Base-by-base conservation (phyloP, 2,113 vertebrate species). In the Megaceryle maxima region DNA sequence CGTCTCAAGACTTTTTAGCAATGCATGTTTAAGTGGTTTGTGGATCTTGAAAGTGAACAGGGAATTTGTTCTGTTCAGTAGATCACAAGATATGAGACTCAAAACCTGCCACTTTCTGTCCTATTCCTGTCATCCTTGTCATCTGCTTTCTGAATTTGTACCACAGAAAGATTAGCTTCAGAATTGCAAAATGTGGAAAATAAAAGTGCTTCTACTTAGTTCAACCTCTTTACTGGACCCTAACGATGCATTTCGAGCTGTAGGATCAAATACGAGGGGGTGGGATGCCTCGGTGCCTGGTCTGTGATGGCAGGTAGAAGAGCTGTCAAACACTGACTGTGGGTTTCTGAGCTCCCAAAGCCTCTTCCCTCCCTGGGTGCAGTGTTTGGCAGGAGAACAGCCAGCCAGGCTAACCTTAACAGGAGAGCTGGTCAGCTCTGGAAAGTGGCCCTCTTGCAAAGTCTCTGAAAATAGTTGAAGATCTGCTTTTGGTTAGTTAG, bases 221-320 rank as follows among this genome's bases (percentile, higher is more conserved):
- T 88, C 59, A 16, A 3, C 41, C 41, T 66, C 19, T 9, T 37
- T 57, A 50, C 15, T 28, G 20, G 24, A 59, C 68, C 53, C 17
- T 8, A 8, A 43, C 2, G 48, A 4, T 55, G 66, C 24, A 5
- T 35, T 73, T 77, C 60, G 87, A 20, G 25, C 5, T 73, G 33
- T 13, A 53, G 44, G 37, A 25, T 73, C 39, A 50, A 16, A 59
- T 50, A 4, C 4, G 1, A 1, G 18, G 35, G 8, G 8, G 4
- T 26, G 35, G 22, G 41, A 22, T 44, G 31, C 31, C 57, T 56
- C 24, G 0, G 1, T 5, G 13, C 16, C 29, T 20, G 0, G 4
- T 31, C 43, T 51, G 5, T 24, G 5, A 35, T 19, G 37, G 63
- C 25, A 10, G 20, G 19, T 3, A 29, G 63, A 56, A 63, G 12